Base-by-base conservation (phyloP, 2,888 invertebrate genomes). In the Meteorus colon region DNA sequence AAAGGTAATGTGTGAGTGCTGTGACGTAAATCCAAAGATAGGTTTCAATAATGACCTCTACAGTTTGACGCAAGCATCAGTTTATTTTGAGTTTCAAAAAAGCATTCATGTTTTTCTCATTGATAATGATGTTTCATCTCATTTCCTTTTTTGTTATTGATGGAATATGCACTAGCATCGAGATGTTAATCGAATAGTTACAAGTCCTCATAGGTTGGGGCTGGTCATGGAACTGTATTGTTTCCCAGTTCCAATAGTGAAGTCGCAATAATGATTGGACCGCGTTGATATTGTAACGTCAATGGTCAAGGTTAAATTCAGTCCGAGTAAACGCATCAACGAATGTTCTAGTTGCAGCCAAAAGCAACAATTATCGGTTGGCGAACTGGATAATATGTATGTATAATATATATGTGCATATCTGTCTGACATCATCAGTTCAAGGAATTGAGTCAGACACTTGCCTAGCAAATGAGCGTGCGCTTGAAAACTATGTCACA, bases 141-240 rank as follows among this genome's bases (percentile, higher is more conserved):
- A 48, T 12, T 12, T 48, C 4, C 6, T 16, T n/a, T 4, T n/a
- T 48, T n/a, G 2, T 48, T 16, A n/a, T 48, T 48, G 48, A 48
- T 48, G 16, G n/a, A 16, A n/a, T 48, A 41, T 41, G 41, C 41
- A 2, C 41, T 12, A 5, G 8, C 41, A 41, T 6, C 41, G 12
- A n/a, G n/a, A 8, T 34, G n/a, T 4, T 34, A n/a, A 37, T 65
- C 34, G n/a, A 31, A 37, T n/a, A 16, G 14, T 12, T 10, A 8
- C 34, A 65, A 37, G 34, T 65, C 37, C 19, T 19, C 19, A 37
- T 37, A 34, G 12, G 31, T 65, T 65, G 37, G 34, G 65, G 14
- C 34, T 65, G 65, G 65, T 65, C 65, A 65, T 65, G 65, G 34
- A 65, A 24, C 34, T 16, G 8, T 37, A 31, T 34, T 37, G n/a